Base-by-base conservation (phyloP, 2,888 invertebrate species). In the Synergus gifuensis region DNA sequence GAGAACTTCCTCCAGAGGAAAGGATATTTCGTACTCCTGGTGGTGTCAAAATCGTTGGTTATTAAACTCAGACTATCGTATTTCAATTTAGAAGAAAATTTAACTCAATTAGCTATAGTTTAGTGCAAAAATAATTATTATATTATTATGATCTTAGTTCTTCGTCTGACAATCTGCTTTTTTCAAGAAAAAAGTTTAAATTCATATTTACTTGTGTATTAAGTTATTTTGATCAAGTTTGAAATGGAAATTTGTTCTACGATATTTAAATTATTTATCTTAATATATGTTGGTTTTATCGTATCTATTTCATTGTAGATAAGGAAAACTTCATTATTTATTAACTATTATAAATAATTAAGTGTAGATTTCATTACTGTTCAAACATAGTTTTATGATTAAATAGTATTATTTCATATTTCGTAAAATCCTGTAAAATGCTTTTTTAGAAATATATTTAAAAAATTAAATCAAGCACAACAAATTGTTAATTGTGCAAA, bases 1-100 rank as follows among this genome's bases (percentile, higher is more conserved):
- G 97, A 0, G 95, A 96, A 88, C 93, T 98, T 36, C 97, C 97
- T 0, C 89, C 94, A 83, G 93, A 94, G 22, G 96, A 97, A 88
- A 94, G 96, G 84, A 95, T 97, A 88, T 97, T 96, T 90, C 94
- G 96, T 7, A 93, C 94, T 62, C 93, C 93, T 0, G 94, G 94
- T 0, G 95, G 95, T 18, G 93, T 95, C 49, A 93, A 92, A 28
- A 79, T 91, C 11, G 80, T 46, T 1, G 85, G 79, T 42, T 77
- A 16, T 11, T 54, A 49, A 73, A 18, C 9, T 9, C 9, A 54
- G 8, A 54, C 9, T 8, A 9, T 54, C 8, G 2, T 8, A 3
- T 54, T 9, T 54, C 0, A 2, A 54, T 2, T 4, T 18, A 54
- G n/a, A 18, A 54, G 54, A 8, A 54, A 8, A n/a, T 54, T 16